Conservation (phyloP, 2,113 vertebrate genomes). For the Dascyllus trimaculatus region DNA sequence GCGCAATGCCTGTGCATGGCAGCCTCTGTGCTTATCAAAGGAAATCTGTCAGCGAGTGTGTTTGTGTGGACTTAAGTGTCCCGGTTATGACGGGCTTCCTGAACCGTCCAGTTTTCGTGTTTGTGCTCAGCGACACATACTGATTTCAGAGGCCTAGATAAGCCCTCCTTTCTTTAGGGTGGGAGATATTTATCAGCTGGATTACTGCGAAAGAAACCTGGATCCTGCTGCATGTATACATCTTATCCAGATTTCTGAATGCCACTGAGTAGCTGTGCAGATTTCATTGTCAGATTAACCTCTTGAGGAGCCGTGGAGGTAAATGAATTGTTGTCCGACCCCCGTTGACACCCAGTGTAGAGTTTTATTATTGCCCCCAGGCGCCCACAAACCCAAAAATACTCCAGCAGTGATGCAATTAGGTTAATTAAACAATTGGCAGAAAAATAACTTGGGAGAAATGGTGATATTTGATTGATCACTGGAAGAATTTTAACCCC, state of each 20-base stretch:
- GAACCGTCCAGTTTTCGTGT: not conserved
- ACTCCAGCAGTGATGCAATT: not conserved
- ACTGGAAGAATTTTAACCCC: no score
- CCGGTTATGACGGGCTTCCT: not conserved
- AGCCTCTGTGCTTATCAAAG: not conserved
- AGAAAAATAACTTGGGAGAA: not conserved
- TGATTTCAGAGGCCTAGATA: not conserved
- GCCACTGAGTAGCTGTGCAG: not conserved
- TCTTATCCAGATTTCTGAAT: not conserved
- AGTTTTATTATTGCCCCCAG: not conserved
- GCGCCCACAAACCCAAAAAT: not conserved
- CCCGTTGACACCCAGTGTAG: no score
- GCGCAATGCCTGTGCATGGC: not conserved
- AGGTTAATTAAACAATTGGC: not conserved
- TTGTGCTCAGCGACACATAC: not conserved
- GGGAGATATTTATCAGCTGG: no score
- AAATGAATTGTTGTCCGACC: not conserved
- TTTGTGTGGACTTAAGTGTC: not conserved
- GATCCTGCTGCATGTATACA: not conserved
- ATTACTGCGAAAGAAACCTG: not conserved
- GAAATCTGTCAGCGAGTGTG: not conserved
- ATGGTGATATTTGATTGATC: no score
- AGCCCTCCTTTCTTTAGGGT: not conserved
- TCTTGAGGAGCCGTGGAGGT: not conserved
- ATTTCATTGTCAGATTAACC: not conserved